Conservation (phyloP, 2,113 vertebrate genomes). For the Proterorhinus semilunaris region DNA sequence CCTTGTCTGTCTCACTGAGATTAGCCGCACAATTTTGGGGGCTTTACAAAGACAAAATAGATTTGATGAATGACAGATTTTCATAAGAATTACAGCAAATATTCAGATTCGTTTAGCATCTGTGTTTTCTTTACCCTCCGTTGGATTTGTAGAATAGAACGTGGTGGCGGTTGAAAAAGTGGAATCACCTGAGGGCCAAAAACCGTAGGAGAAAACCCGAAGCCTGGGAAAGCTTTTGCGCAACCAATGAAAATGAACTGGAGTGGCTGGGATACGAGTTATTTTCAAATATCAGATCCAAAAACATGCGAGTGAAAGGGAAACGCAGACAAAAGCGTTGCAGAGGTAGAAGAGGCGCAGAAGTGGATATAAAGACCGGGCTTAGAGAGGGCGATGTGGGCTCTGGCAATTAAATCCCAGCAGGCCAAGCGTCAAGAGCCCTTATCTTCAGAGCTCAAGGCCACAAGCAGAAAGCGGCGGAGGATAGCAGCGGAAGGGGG, state of each 20-base stretch:
- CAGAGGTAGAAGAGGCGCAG: conserved; percentile 32
- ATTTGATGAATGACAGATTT: conserved; percentile 24
- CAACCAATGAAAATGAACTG: conserved; percentile 28
- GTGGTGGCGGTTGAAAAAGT: conserved; percentile 35
- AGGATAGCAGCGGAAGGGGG: conserved; percentile 26
- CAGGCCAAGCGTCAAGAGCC: conserved; percentile 62
- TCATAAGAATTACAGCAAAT: conserved; percentile 3
- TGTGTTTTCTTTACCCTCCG: conserved; percentile 28
- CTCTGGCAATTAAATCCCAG: conserved; percentile 64
- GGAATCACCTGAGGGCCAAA: conserved; percentile 14
- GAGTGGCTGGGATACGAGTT: conserved; percentile 23
- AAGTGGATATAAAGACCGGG: conserved; percentile 40
- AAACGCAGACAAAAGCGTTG: conserved; percentile 48
- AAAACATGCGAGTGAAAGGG: conserved; percentile 49
- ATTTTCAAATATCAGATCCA: conserved; percentile 38
- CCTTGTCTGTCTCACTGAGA: conserved; percentile 36
- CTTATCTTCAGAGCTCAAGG: conserved; percentile 64
- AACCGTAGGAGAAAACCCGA: conserved; percentile 17
- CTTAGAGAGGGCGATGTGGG: conserved; percentile 48
- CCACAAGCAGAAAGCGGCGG: conserved; percentile 42
- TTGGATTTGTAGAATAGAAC: conserved; percentile 28
- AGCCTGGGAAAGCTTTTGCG: conserved; percentile 25
- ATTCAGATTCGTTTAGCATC: conserved; percentile 31
- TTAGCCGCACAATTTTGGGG: conserved; percentile 29
- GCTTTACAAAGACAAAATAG: conserved; percentile 29